Conservation (phyloP, 2,113 vertebrate genomes). For the Alligator mississippiensis region DNA sequence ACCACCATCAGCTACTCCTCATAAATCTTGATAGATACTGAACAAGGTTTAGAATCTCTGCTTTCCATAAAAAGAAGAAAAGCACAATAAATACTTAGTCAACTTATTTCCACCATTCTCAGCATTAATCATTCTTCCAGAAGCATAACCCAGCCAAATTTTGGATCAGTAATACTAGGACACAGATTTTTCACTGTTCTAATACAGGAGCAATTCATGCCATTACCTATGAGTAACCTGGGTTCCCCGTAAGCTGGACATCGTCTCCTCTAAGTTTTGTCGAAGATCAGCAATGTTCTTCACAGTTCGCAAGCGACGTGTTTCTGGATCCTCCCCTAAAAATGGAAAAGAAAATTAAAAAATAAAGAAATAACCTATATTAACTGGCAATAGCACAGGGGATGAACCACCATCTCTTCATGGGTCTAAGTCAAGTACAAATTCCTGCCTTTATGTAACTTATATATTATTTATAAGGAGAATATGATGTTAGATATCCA, state of each 20-base stretch:
- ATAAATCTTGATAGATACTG: not conserved
- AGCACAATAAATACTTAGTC: not conserved
- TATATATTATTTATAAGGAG: not conserved
- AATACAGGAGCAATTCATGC: rapidly evolving
- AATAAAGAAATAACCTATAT: not conserved
- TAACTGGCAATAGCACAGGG: not conserved
- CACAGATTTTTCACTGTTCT: not conserved
- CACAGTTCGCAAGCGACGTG: slow-evolving; percentile 89
- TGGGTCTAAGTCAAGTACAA: not conserved
- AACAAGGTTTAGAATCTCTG: not conserved
- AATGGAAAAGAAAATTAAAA: not conserved
- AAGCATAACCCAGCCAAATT: not conserved
- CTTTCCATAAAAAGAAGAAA: not conserved
- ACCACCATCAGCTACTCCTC: not conserved
- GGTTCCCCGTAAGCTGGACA: slow-evolving; percentile 95
- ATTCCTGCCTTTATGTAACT: not conserved
- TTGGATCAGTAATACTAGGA: not conserved
- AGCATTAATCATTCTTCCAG: not conserved
- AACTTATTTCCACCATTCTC: not conserved
- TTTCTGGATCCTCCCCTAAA: slow-evolving; percentile 92
- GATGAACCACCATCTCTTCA: not conserved
- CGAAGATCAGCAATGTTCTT: slow-evolving; percentile 96
- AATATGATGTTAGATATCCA: not conserved
- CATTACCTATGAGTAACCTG: slow-evolving; percentile 91
- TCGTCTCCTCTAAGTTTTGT: slow-evolving; percentile 96